Conservation (phyloP, 2,888 invertebrate species). For the Tolmerus cingulatus region DNA sequence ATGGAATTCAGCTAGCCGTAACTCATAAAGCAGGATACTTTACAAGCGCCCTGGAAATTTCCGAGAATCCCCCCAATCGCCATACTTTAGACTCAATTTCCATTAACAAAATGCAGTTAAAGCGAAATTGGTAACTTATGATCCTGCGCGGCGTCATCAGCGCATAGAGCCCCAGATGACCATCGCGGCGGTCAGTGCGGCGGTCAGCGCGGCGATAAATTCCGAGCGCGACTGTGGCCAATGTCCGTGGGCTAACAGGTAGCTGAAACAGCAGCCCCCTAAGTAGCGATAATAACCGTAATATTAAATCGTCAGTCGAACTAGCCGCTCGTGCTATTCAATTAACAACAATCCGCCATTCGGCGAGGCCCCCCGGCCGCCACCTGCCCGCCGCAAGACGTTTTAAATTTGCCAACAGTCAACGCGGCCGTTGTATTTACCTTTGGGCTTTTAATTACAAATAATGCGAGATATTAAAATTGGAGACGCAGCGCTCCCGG, state of each 20-base stretch:
- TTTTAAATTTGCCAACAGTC: slow-evolving; percentile 27
- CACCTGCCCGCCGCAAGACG: slow-evolving; percentile 25
- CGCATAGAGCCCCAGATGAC: background rate
- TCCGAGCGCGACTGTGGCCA: background rate
- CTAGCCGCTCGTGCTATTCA: slow-evolving; percentile 33
- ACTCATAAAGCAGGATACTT: slow-evolving; percentile 19
- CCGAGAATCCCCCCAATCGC: background rate
- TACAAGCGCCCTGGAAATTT: slow-evolving; percentile 24
- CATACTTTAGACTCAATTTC: background rate
- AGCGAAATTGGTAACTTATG: slow-evolving; percentile 40
- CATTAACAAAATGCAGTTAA: slow-evolving; percentile 40
- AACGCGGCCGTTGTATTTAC: slow-evolving; percentile 35
- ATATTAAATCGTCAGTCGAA: slow-evolving; percentile 40
- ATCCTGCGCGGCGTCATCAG: slow-evolving; percentile 27
- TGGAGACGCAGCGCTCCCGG: slow-evolving; percentile 16
- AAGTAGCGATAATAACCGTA: slow-evolving; percentile 45
- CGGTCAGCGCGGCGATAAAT: slow-evolving; percentile 14
- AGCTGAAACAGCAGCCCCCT: slow-evolving; percentile 42
- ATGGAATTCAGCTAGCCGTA: background rate
- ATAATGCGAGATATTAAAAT: slow-evolving; percentile 44
- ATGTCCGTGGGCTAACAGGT: slow-evolving; percentile 42
- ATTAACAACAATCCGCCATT: slow-evolving; percentile 39
- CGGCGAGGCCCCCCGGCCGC: background rate
- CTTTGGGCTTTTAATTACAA: slow-evolving; percentile 44
- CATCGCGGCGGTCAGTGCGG: background rate